Base-by-base conservation (phyloP, 2,888 invertebrate species). In the Protophormia terraenovae region DNA sequence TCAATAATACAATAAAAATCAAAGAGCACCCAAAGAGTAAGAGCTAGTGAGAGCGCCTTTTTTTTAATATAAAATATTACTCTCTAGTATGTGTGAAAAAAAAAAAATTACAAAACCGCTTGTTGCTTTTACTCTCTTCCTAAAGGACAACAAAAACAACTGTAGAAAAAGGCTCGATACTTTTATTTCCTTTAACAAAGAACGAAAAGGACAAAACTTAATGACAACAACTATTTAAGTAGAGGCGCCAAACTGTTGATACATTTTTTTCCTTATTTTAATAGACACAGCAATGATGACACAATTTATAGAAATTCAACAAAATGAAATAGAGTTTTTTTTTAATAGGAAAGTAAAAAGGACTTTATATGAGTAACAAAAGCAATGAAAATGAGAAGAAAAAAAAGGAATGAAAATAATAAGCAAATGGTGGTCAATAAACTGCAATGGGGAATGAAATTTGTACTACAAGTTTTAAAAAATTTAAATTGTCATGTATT, bases 181-280 rank as follows among this genome's bases (percentile, higher is more conserved):
- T 29, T 19, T 60, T 35, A 16, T 47, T 29, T 14, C 35, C 19
- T 58, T 55, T 24, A 27, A 35, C 2, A 24, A 50, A 53, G n/a
- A n/a, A n/a, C n/a, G n/a, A n/a, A 55, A 38, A 32, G 10, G 24
- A 35, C n/a, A 4, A 45, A 47, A 62, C n/a, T 27, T 19, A 72
- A 4, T 10, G 41, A 14, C 62, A 72, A 35, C 47, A 67, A 67
- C 38, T 47, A 60, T 73, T 73, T 58, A 77, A 75, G 16, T 69
- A 60, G 32, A 77, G 83, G 72, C 77, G 72, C 83, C 77, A 83
- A 83, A 78, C 67, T 78, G 83, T 83, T 83, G 83, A 78, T 78
- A 72, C 35, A 72, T 71, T 27, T 41, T 35, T 32, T n/a, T 50
- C 35, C 14, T 32, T 29, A 1, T 32, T n/a, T 55, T 35, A n/a